Conservation (phyloP, 2,888 invertebrate genomes). For the Drosophila neonasuta region DNA sequence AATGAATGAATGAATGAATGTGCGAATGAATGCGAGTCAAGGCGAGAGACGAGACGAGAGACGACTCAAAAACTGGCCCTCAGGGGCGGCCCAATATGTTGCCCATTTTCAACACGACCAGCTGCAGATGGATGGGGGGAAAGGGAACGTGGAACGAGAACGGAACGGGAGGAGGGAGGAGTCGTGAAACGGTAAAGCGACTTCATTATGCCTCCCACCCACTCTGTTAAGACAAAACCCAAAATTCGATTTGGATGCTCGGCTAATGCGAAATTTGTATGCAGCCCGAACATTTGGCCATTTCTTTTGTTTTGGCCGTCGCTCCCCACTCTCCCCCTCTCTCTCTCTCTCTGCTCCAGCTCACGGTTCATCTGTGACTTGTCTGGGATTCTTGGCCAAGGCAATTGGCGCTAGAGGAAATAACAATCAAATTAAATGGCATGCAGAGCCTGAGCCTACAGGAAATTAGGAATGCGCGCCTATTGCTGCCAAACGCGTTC, state of each 20-base stretch:
- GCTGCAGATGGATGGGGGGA: neutral
- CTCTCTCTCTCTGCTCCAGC: neutral
- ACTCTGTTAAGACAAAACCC: constrained; percentile 9
- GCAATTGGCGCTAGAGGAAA: constrained; percentile 63
- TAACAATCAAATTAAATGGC: constrained; percentile 75
- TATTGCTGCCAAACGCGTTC: constrained; percentile 13
- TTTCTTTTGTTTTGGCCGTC: constrained; percentile 67
- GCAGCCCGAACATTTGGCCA: constrained; percentile 66
- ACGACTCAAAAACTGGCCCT: constrained; percentile 19
- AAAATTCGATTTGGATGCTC: constrained; percentile 54
- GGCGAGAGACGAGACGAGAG: constrained; percentile 4
- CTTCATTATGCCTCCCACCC: constrained; percentile 42
- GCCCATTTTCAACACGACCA: constrained; percentile 46
- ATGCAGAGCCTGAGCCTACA: constrained; percentile 46
- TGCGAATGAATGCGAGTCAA: constrained; percentile 36
- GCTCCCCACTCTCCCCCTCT: neutral
- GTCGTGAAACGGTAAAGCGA: constrained; percentile 20
- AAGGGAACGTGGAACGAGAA: neutral
- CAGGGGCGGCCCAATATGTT: constrained; percentile 56
- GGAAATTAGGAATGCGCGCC: constrained; percentile 70
- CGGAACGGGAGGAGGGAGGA: neutral
- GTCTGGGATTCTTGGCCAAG: constrained; percentile 35
- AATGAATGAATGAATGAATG: constrained; percentile 45
- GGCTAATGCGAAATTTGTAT: constrained; percentile 73
- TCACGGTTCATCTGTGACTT: constrained; percentile 10